Base-by-base conservation (phyloP, 1,140 invertebrate genomes). In the Zaprionus capensis region DNA sequence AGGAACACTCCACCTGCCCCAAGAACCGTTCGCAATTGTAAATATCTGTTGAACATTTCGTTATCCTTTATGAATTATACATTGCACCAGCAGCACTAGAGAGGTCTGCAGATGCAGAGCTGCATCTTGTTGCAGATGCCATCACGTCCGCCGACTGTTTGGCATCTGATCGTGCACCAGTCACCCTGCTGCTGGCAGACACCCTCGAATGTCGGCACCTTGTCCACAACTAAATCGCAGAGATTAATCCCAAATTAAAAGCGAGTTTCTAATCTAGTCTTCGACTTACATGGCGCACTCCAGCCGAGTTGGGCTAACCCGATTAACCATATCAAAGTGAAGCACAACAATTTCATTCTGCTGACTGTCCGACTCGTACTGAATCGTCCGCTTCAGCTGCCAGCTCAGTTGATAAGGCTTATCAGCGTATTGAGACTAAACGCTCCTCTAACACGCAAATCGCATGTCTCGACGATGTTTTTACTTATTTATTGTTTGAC, bases 141-240 rank as follows among this genome's bases (percentile, higher is more conserved):
- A 58, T 78, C 91, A 41, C 82, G 72, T 65, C 85, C 90, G 36
- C 91, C 91, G 2, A 75, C 81, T 59, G 82, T 69, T 77, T 90
- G 82, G 55, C 91, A 91, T 34, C 36, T 66, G 20, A 59, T 61
- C 2, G 59, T 63, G 61, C 91, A 91, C 82, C 68, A 78, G 38
- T 92, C 91, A 31, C 90, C 90, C 5, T 61, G 58, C 24, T 61
- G n/a, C 17, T 76, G 64, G 64, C 91, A 91, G 28, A 87, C 56
- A 26, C 73, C 75, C 2, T 7, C 9, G 36, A 85, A 76, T 11
- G 79, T 82, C 15, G 80, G 85, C 72, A 77, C 11, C 9, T 79
- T 55, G 41, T 70, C 78, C 20, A 41, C 34, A 62, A 58, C 84
- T 81, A 46, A 56, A 68, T 14, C 24, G 15, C 38, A 51, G n/a